These are phyloP conservation scores for Caenorhabditis briggsae DNA, from an alignment of 1,140 invertebrate genomes.

Conservation along the genomic window DNA sequence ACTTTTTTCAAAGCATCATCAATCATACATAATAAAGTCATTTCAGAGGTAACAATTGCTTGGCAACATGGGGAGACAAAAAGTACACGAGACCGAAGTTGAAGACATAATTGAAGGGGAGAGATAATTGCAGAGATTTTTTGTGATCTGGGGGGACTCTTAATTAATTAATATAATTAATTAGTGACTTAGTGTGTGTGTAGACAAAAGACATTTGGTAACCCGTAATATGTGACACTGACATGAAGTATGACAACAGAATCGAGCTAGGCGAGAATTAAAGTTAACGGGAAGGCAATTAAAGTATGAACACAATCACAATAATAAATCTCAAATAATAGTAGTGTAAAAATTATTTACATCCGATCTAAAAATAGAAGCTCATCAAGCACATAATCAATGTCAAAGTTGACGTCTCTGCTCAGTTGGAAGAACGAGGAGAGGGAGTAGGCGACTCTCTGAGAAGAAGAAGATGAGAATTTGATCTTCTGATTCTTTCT, in stretches of 20 bases:
- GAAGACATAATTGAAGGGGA: neutral
- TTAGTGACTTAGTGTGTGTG: neutral
- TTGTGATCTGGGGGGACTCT: neutral
- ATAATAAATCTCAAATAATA: neutral
- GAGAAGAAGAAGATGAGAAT: conserved; percentile 27
- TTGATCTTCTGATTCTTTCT: conserved; percentile 13
- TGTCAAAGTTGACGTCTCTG: conserved; percentile 24
- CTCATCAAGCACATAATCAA: conserved; percentile 28
- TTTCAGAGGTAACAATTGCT: conserved; percentile 8
- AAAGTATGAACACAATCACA: neutral
- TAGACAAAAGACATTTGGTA: neutral
- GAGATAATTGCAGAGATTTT: neutral
- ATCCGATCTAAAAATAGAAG: conserved; percentile 34
- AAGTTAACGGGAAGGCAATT: neutral
- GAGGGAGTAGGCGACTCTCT: conserved; percentile 52
- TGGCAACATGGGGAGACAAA: conserved; percentile 42
- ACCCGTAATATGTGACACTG: conserved; percentile 43
- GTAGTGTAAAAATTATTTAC: no score
- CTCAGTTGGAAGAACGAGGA: conserved; percentile 48
- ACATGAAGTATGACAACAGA: conserved; percentile 43
- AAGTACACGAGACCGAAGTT: conserved; percentile 35
- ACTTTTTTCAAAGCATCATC: neutral
- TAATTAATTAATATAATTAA: conserved; percentile 55
- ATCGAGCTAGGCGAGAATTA: neutral
- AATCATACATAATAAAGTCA: conserved; percentile 21